Evolutionary conservation across 2,113 vertebrate species (phyloP), one percentile per base, ranked within the genome.

Genomic region (Dicrurus megarhynchus): DNA sequence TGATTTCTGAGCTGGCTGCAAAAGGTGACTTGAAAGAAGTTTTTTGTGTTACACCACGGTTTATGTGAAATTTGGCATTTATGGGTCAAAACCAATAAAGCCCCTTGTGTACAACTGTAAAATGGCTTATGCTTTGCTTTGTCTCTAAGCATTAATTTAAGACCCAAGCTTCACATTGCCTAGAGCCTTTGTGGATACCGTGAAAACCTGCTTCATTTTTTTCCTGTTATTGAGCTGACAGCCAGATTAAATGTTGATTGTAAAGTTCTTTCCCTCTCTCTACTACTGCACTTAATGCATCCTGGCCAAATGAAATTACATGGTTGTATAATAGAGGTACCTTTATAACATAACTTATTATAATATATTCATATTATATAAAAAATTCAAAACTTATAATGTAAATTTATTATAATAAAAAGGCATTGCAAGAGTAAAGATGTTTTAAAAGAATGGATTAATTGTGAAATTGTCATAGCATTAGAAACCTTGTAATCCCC

Each of bases 31-130:
- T 70, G 77, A 93, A 83, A 87, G 11, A 84, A 87, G 18, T 22
- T 85, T 91, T 91, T 57, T 87, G 47, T 60, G n/a, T 82, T 79
- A n/a, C 33, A 65, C 41, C 6, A 4, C 6, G 7, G 23, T 90
- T 94, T 88, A 88, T 61, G 74, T 90, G 78, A 87, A 79, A 93
- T 80, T 76, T 42, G 59, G 82, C 55, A 80, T 92, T 95, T 87
- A 73, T 61, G 39, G 81, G 53, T 79, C 49, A 85, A 93, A 94
- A 64, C 14, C 46, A 65, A 75, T 87, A 93, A 87, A 87, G 17
- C 27, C 30, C 30, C 44, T 53, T 53, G 44, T 79, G 16, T 76
- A 68, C 19, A 68, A 75, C 33, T 69, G 49, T 94, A 76, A 87
- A 94, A 79, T 42, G 57, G 44, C 16, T 91, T 68, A 56, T 61